These are phyloP conservation scores for Cryptoprocta ferox DNA, from an alignment of 2,797 vertebrate species.

Conservation along the genomic window DNA sequence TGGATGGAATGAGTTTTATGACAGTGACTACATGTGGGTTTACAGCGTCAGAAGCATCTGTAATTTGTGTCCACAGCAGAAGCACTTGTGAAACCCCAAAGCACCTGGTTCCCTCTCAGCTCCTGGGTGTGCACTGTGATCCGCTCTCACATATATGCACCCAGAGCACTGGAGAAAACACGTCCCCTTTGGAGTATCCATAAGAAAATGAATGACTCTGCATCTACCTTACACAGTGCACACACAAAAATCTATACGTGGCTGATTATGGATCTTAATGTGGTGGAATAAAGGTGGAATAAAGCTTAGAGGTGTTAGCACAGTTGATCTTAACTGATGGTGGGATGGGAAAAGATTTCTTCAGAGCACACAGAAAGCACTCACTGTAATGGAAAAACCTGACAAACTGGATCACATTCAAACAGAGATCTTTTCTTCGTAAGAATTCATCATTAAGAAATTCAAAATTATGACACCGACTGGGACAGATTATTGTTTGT, in stretches of 20 bases:
- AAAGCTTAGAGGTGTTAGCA: background rate
- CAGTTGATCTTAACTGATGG: background rate
- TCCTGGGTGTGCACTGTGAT: background rate
- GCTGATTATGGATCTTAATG: background rate
- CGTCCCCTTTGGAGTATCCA: background rate
- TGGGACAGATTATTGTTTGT: background rate
- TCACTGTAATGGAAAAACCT: background rate
- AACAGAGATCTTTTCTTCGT: background rate
- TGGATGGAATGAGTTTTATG: background rate
- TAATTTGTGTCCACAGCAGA: background rate
- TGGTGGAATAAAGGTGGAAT: background rate
- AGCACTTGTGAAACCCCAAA: background rate
- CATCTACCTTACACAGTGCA: background rate
- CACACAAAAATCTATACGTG: fast-evolving
- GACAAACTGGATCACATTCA: background rate
- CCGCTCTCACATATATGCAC: background rate
- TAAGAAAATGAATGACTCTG: background rate
- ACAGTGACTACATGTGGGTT: background rate
- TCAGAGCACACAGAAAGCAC: background rate
- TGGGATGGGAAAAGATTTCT: background rate
- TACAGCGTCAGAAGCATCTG: background rate
- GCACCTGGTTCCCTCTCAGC: fast-evolving
- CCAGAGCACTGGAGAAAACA: background rate
- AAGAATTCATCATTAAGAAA: background rate
- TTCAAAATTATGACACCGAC: background rate